These are phyloP conservation scores for Chamaea fasciata DNA, from an alignment of 2,113 vertebrate species.

Conservation along the genomic window DNA sequence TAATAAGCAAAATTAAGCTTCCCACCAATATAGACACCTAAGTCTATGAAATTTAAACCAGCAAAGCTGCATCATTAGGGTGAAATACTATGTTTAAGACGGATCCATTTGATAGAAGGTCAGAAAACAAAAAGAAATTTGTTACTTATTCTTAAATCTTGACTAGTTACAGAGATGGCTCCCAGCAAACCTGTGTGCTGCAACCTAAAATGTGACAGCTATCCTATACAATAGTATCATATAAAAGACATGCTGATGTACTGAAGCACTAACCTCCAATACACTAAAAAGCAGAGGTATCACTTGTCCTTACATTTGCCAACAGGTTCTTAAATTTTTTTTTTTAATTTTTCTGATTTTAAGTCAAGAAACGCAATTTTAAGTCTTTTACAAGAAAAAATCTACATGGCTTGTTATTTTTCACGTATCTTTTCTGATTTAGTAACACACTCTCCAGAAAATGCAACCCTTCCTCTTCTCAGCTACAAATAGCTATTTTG, in stretches of 20 bases:
- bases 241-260: not conserved
- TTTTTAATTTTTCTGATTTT: not conserved
- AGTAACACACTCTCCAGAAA: not conserved
- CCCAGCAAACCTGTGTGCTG: not conserved
- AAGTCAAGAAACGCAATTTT: not conserved
- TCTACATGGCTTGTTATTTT: not conserved
- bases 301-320: not conserved
- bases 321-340: not conserved
- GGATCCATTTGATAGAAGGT: not conserved
- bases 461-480: not conserved
- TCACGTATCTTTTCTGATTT: not conserved
- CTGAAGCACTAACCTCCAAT: not conserved
- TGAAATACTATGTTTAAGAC: not conserved
- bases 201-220: not conserved
- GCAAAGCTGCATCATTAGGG: not conserved
- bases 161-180: not conserved
- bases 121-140: not conserved
- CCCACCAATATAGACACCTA: not conserved
- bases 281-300: not conserved
- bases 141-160: not conserved
- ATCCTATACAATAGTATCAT: rapidly evolving
- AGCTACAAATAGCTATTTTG: not conserved
- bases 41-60: not conserved
- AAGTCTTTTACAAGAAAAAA: not conserved
- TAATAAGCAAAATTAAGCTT: not conserved